Evolutionary conservation across 2,797 vertebrate genomes (phyloP), one percentile per base, ranked within the genome.

Genomic region (Enteromius paludinosus): DNA sequence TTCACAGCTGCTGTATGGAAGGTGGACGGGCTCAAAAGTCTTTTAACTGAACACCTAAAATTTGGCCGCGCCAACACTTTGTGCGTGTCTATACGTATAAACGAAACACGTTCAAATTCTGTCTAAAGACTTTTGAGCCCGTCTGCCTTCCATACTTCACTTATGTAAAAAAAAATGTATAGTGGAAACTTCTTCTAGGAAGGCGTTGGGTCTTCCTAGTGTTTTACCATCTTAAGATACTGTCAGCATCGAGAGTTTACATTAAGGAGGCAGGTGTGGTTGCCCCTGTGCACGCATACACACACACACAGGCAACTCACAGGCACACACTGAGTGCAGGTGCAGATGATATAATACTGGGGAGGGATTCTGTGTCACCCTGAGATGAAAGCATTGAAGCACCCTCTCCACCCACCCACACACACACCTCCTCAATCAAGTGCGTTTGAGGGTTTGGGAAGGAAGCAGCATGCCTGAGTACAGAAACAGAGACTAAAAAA

Each of bases 331-430:
- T 78, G 69, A 30, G 25, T 72, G 84, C 86, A 87, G 86, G 84
- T 86, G 86, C 84, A 87, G 65, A 75, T 82, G 61, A 75, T 82
- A 66, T 62, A 79, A 72, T 54, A 84, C 62, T 80, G 68, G 30
- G 33, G 71, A 78, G 86, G 86, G 86, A 83, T 83, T 87, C 81
- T 82, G 75, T 86, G 65, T 86, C 82, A 82, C 79, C 79, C 66
- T 77, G 82, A 87, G 87, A 87, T 86, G 82, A 87, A 87, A 87
- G 86, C 38, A 23, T 52, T 64, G 81, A 82, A 86, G 83, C 71
- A 79, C 74, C 79, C 75, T 78, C 61, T 59, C 52, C 81, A 83
- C 80, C 52, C 56, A 79, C 79, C 65, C 72, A 82, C 72, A 82
- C 54, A 83, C 72, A 83, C 81, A 38, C 52, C 73, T 77, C 25